Base-by-base conservation (phyloP, 1,140 invertebrate genomes). In the Hermatobates lingyangjiaoensis region DNA sequence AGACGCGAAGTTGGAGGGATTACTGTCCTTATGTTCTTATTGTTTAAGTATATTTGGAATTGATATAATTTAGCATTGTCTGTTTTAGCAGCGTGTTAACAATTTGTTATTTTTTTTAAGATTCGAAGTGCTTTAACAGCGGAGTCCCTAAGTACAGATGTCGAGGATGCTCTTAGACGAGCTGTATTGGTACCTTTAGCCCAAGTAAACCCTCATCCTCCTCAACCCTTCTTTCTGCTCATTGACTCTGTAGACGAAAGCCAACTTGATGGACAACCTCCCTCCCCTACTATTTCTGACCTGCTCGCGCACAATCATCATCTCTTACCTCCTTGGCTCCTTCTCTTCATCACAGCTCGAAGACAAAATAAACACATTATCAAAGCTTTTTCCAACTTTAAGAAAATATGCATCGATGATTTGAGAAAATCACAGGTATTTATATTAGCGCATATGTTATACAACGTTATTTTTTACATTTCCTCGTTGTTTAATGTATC, bases 201-300 rank as follows among this genome's bases (percentile, higher is more conserved):
- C n/a, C 85, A 87, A 63, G 77, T 85, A 1, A 83, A 83, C 55
- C 81, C 78, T 30, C 81, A 79, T 2, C 83, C 80, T 2, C 86
- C 89, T 56, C 82, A 81, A 44, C 81, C 83, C 20, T 72, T 92
- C 51, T 79, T 93, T 58, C 69, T 94, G 12, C 64, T 95, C 10
- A 86, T 95, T 1, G 91, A 96, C 61, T 92, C 87, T 0, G 84
- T 95, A 21, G 91, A 95, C 63, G 89, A 93, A 62, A 79, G 26
- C 4, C 5, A 20, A 7, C 39, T 20, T 18, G 39, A 20, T 18
- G 18, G 5, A n/a, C n/a, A n/a, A n/a, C n/a, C n/a, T n/a, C 21
- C 42, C 4, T 23, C 42, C 21, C 15, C 18, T 50, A 87, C 81
- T 14, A 87, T 93, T 15, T 85, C 84, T 0, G 85, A 90, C 58